These are phyloP conservation scores for Ibycter americanus DNA, from an alignment of 2,797 vertebrate species.

Conservation along the genomic window DNA sequence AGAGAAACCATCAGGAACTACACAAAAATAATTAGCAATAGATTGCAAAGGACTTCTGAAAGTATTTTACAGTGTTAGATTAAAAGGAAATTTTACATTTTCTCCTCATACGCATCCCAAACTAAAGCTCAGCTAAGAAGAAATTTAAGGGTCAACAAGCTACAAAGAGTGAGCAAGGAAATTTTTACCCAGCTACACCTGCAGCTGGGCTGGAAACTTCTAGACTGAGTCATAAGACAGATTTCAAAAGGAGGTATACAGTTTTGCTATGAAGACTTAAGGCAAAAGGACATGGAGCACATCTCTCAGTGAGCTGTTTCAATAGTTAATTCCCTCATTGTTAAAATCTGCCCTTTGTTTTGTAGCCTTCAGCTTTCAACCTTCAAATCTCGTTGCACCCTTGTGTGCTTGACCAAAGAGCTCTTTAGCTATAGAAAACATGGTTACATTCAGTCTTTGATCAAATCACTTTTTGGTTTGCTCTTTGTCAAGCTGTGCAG, in stretches of 20 bases:
- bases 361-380: background rate
- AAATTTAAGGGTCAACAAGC: background rate
- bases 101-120: background rate
- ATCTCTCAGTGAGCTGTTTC: background rate
- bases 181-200: background rate
- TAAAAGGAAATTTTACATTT: background rate
- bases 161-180: background rate
- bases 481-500: background rate
- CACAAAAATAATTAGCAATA: background rate
- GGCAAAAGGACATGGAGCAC: background rate
- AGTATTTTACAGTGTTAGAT: background rate
- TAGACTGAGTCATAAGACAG: background rate
- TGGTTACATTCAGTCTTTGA: background rate
- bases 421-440: conserved; percentile 20
- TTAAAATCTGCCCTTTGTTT: conserved; percentile 13
- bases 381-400: background rate
- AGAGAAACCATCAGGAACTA: background rate
- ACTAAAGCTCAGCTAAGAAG: background rate
- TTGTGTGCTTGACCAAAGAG: background rate
- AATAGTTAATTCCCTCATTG: background rate
- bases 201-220: background rate
- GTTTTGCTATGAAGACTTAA: background rate
- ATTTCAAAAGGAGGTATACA: background rate
- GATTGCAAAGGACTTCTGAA: background rate
- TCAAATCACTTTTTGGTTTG: background rate